Percentiles rank a stretch among this genome's conserved stretches.
Evolutionary conservation across 2,113 vertebrate species (phyloP).

Genomic region (Lates calcarifer): DNA sequence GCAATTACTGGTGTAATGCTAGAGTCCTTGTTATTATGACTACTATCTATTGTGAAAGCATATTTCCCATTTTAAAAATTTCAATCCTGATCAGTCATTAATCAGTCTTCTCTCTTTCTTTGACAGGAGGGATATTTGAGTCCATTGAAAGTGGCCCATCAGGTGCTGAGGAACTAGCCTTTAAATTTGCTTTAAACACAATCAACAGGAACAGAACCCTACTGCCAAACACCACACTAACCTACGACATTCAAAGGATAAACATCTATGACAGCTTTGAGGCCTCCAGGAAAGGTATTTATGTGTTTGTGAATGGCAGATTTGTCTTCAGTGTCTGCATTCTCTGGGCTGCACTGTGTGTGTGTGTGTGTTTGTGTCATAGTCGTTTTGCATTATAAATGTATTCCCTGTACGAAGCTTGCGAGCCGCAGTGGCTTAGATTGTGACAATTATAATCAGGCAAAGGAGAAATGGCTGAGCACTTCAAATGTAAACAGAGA

Average conservation of each 20-base stretch:
- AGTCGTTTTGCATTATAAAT: constrained; percentile 58
- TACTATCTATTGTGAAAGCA: not conserved
- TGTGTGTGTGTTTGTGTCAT: constrained; percentile 6
- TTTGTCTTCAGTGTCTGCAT: not conserved
- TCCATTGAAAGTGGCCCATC: constrained; percentile 96
- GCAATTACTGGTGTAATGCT: not conserved
- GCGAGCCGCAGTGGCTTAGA: constrained; percentile 31
- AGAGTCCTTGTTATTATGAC: not conserved
- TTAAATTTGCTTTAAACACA: constrained; percentile 99
- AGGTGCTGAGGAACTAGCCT: constrained; percentile 97
- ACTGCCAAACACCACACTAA: constrained; percentile 98
- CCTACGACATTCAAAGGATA: constrained; percentile 99
- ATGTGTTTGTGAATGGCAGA: constrained; percentile 9
- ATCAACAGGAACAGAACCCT: constrained; percentile 99
- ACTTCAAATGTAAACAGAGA: constrained; percentile 74
- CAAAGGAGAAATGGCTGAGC: constrained; percentile 58
- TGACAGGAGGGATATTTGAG: constrained; percentile 97
- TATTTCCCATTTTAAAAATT: not conserved
- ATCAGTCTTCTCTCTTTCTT: constrained; percentile 35
- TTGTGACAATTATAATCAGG: constrained; percentile 73
- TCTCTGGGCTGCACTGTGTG: not conserved
- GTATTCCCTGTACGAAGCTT: constrained; percentile 15
- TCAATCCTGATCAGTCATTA: not conserved
- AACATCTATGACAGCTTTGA: constrained; percentile 99
- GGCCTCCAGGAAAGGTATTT: constrained; percentile 98